Base-by-base conservation (phyloP, 2,888 invertebrate genomes). In the Pomacea canaliculata region DNA sequence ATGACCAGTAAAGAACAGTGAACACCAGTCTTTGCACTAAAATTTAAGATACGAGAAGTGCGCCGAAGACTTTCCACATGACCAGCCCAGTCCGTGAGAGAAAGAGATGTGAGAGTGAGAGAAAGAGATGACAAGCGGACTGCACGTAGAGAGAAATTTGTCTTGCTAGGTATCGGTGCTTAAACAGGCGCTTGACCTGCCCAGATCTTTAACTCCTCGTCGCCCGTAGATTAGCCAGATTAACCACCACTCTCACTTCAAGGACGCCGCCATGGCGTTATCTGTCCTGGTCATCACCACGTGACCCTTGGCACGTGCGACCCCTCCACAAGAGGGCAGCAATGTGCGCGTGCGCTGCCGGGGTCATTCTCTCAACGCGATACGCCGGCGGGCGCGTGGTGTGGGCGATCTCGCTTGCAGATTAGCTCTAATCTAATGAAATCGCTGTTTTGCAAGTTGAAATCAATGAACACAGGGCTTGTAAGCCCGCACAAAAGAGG, bases 401-500 rank as follows among this genome's bases (percentile, higher is more conserved):
- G 23, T 23, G 27, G 27, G 18, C 19, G 63, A 63, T 63, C 63
- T 63, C 63, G 23, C 27, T 27, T n/a, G 9, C 19, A n/a, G 63
- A 73, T 65, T 67, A 67, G 67, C 51, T 59, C 73, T 73, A 73
- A 73, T 73, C 67, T 56, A 67, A 73, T 73, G 67, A 73, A 73
- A 49, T 59, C 65, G 67, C 37, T 67, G 73, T 73, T 73, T 73
- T 73, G 66, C 67, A 12, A 49, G 73, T 23, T 59, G 67, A 67
- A 46, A 66, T 67, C 73, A 67, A 67, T 73, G 73, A 56, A 67
- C 59, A 51, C 27, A 67, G 67, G 49, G 66, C 67, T 59, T n/a
- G 27, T 23, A 49, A 48, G 73, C 49, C 66, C 16, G 63, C 63
- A 63, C 66, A 73, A 48, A 66, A 59, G 27, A 37, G 59, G 67